These are phyloP conservation scores for Hirtodrosophila trivittata DNA, from an alignment of 2,888 invertebrate species.

Conservation along the genomic window DNA sequence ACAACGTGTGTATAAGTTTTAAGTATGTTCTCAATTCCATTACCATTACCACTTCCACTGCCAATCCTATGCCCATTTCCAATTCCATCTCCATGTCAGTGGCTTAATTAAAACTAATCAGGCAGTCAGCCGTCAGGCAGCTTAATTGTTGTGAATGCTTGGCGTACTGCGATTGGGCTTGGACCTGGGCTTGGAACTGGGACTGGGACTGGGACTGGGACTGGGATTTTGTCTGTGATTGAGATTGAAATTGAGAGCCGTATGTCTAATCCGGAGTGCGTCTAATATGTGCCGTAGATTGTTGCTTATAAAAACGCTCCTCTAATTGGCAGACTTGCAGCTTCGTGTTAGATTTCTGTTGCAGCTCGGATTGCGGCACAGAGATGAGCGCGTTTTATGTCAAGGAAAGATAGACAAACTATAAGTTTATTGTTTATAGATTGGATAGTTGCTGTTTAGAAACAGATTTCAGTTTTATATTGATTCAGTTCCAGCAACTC, in stretches of 20 bases:
- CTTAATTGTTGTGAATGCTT: conserved; percentile 57
- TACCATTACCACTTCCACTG: conserved; percentile 18
- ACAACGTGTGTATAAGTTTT: too few relatives aligned
- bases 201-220: not conserved
- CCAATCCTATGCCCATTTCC: not conserved
- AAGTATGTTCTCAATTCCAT: not conserved
- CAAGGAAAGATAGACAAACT: too few relatives aligned
- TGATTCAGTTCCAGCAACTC: too few relatives aligned
- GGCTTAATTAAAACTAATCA: conserved; percentile 71
- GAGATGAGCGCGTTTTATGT: not conserved
- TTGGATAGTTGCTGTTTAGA: not conserved
- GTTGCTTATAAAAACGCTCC: conserved; percentile 34
- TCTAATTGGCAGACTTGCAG: conserved; percentile 31
- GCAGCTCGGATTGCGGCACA: not conserved
- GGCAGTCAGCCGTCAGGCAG: conserved; percentile 34
- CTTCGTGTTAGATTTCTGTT: not conserved
- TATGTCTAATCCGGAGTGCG: conserved; percentile 5
- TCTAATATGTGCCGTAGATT: conserved; percentile 27
- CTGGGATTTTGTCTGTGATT: not conserved
- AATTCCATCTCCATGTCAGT: conserved; percentile 39
- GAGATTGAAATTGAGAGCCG: not conserved
- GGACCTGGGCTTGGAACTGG: conserved; percentile 5
- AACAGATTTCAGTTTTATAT: not conserved
- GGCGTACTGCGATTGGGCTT: conserved; percentile 24
- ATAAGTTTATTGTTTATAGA: not conserved